Base-by-base conservation (phyloP, 2,888 invertebrate genomes). In the Gandaritis pyraliata region DNA sequence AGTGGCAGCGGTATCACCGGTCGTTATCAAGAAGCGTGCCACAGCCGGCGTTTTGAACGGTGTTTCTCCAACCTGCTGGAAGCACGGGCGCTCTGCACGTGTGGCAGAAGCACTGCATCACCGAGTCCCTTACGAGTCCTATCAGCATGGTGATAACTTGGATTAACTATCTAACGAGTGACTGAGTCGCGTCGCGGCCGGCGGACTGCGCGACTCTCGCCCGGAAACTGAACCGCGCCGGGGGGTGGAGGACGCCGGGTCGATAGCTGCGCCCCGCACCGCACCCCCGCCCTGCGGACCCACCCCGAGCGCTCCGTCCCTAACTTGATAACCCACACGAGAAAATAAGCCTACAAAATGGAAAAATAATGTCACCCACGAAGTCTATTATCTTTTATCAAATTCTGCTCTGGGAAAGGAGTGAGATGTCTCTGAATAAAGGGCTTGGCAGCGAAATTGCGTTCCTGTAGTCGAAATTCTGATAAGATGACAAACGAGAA, bases 31-130 rank as follows among this genome's bases (percentile, higher is more conserved):
- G 57, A 61, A 61, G 55, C 59, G 47, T 51, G 64, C 30, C 54
- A 57, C 43, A 41, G 43, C 58, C 48, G 58, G 60, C 57, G 54
- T 58, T 53, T 59, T 51, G 43, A 50, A 38, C 4, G 47, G 23
- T 18, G 59, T 64, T 65, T 68, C 74, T 86, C 94, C 94, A 94
- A 95, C 96, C 95, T 93, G 95, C 94, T 83, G 95, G 95, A 83
- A 96, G 87, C 77, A 94, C 93, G 74, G 97, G 97, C 80, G 96
- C 96, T 87, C 96, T 95, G 95, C 97, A 97, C 90, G 97, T 96
- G 93, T 97, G 97, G 94, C 97, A 97, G 94, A 97, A 97, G 94
- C 97, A 97, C 94, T 97, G 96, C 95, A 97, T 94, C 88, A 97
- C 96, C 87, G 97, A 97, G 91, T 97, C 97, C 91, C 96, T 95